Percentiles rank a stretch among this genome's conserved stretches.
phyloP scores from a whole-genome alignment of 1,140 invertebrate genomes.

The Dolichoris vasculosae region DNA sequence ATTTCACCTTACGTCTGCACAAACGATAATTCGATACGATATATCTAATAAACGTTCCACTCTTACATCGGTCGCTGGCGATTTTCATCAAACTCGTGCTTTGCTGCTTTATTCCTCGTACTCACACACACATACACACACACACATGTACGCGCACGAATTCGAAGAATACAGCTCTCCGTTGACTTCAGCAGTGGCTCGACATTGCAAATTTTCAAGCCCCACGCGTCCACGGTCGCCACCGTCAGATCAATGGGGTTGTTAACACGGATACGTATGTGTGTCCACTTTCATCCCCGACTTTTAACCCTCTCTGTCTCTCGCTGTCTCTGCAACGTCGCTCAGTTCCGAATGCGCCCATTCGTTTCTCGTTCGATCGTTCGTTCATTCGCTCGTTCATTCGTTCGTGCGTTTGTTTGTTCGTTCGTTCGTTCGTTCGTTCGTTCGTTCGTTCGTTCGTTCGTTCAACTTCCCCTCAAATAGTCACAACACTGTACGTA shows the following conservation, averaged over 20 bases:
- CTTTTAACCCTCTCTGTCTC: constrained; percentile 40
- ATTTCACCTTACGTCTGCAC: too few species aligned
- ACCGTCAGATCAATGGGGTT: constrained; percentile 74
- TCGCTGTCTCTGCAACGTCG: constrained; percentile 45
- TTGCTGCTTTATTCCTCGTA: constrained; percentile 50
- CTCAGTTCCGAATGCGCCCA: background rate
- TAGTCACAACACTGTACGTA: too few species aligned
- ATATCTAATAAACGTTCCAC: too few species aligned
- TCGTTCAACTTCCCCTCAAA: too few species aligned
- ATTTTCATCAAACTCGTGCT: constrained; percentile 50
- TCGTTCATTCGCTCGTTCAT: constrained; percentile 53
- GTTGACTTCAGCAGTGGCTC: constrained; percentile 59
- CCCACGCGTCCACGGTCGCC: constrained; percentile 68
- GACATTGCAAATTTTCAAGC: constrained; percentile 73
- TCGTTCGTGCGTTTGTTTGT: too few species aligned
- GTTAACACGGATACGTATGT: constrained; percentile 71
- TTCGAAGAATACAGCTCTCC: too few species aligned
- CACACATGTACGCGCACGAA: too few species aligned
- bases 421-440: too few species aligned
- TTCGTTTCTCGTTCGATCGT: constrained; percentile 36
- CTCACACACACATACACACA: too few species aligned
- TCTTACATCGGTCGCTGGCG: too few species aligned
- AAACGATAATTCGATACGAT: too few species aligned
- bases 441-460: too few species aligned
- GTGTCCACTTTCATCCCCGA: constrained; percentile 14